A percentile compares a stretch with the other conserved stretches of the same genome.
Evolutionary conservation across 2,888 invertebrate species (phyloP).

Genomic region (Carpatolechia fugitivella): DNA sequence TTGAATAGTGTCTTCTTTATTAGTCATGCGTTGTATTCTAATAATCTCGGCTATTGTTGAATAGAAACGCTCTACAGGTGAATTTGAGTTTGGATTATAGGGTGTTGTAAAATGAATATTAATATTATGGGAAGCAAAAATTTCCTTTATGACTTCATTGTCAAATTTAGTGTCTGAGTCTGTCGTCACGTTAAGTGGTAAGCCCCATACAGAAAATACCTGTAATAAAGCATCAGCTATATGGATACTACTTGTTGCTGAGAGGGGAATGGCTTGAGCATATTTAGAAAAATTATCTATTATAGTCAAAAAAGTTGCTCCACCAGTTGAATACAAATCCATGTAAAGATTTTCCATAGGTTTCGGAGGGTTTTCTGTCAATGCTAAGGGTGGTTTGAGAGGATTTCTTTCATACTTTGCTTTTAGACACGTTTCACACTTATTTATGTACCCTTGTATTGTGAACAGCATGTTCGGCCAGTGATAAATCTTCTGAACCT

Average conservation of each 20-base stretch:
- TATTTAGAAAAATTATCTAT: conserved; percentile 34
- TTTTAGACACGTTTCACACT: conserved; percentile 31
- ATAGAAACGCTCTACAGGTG: background rate
- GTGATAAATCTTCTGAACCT: conserved; percentile 18
- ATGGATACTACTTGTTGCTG: conserved; percentile 24
- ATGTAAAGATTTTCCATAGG: conserved; percentile 31
- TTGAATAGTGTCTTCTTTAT: conserved; percentile 25
- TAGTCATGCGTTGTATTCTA: conserved; percentile 27
- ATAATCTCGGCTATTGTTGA: conserved; percentile 22
- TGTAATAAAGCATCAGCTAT: conserved; percentile 26
- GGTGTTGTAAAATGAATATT: conserved; percentile 7
- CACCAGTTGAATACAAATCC: conserved; percentile 25
- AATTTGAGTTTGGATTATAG: conserved; percentile 9
- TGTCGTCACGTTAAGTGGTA: conserved; percentile 30
- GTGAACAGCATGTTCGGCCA: conserved; percentile 27
- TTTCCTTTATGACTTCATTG: conserved; percentile 31
- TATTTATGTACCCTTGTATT: conserved; percentile 31
- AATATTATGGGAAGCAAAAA: conserved; percentile 18
- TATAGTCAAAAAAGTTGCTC: conserved; percentile 27
- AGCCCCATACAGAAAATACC: conserved; percentile 25
- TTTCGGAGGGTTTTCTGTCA: conserved; percentile 31
- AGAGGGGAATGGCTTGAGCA: conserved; percentile 29
- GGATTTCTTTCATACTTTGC: conserved; percentile 34
- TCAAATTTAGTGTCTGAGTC: conserved; percentile 32
- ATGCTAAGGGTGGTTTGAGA: conserved; percentile 25